phyloP scores from a whole-genome alignment of 2,113 vertebrate genomes.

The Protobothrops flavoviridis region DNA sequence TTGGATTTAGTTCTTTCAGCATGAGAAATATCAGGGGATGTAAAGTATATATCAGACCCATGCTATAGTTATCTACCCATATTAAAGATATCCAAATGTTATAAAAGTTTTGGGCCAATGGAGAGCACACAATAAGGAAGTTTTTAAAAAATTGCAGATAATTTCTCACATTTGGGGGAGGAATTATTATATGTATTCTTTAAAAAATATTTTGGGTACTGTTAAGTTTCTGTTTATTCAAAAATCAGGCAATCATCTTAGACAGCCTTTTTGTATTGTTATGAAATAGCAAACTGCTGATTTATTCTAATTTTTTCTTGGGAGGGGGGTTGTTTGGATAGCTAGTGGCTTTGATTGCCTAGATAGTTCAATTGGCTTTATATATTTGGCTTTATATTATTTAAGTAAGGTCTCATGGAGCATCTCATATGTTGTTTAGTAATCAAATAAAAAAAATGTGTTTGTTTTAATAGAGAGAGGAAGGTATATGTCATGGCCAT shows the following conservation, averaged over 20 bases:
- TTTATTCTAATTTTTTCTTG: neutral
- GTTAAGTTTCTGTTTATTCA: neutral
- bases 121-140: conserved; percentile 56
- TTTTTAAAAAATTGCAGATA: neutral
- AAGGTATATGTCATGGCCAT: neutral
- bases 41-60: conserved; percentile 6
- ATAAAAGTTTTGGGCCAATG: conserved; percentile 24
- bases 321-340: neutral
- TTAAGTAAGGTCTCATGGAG: neutral
- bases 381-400: neutral
- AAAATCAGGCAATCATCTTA: neutral
- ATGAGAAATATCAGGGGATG: conserved; percentile 1
- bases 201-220: neutral
- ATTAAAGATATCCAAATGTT: neutral
- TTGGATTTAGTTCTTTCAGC: conserved; percentile 24
- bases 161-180: neutral
- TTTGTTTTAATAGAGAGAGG: neutral
- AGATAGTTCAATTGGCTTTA: neutral
- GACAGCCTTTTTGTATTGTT: neutral
- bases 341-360: neutral
- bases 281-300: neutral
- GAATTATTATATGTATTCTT: too few relatives aligned
- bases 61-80: neutral
- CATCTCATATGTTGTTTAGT: neutral
- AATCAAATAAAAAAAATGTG: neutral